A percentile compares a stretch with the other conserved stretches of the same genome.
These are phyloP conservation scores for Zosterops lateralis DNA, from an alignment of 2,113 vertebrate species.

Conservation along the genomic window DNA sequence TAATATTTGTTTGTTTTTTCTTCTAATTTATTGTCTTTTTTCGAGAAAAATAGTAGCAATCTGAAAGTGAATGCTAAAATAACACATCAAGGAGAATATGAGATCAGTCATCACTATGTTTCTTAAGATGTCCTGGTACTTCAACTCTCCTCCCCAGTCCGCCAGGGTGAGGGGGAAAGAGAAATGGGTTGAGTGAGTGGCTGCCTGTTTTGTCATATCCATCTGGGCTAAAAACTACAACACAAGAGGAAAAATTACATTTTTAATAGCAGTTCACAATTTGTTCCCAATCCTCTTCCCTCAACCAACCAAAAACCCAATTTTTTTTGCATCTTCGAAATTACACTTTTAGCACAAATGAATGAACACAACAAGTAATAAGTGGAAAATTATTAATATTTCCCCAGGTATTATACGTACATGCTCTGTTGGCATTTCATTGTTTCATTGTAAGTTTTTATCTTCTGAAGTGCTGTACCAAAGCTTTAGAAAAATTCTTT, in stretches of 20 bases:
- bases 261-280: not conserved
- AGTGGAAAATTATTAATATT: not conserved
- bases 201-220: not conserved
- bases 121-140: not conserved
- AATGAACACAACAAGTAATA: not conserved
- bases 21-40: not conserved
- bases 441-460: not conserved
- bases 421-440: not conserved
- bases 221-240: not conserved
- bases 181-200: accelerated
- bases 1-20: accelerated
- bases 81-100: not conserved
- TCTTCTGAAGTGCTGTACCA: not conserved
- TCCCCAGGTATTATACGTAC: not conserved
- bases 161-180: not conserved
- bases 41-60: not conserved
- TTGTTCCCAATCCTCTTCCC: accelerated
- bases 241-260: not conserved
- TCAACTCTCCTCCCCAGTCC: not conserved
- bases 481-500: not conserved
- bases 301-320: accelerated
- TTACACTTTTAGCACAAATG: not conserved
- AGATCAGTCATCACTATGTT: not conserved
- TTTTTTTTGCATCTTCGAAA: not conserved
- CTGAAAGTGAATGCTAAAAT: not conserved